A percentile compares a stretch with the other conserved stretches of the same genome.
These are phyloP conservation scores for Mayetiola destructor DNA, from an alignment of 2,888 invertebrate genomes.

Conservation along the genomic window DNA sequence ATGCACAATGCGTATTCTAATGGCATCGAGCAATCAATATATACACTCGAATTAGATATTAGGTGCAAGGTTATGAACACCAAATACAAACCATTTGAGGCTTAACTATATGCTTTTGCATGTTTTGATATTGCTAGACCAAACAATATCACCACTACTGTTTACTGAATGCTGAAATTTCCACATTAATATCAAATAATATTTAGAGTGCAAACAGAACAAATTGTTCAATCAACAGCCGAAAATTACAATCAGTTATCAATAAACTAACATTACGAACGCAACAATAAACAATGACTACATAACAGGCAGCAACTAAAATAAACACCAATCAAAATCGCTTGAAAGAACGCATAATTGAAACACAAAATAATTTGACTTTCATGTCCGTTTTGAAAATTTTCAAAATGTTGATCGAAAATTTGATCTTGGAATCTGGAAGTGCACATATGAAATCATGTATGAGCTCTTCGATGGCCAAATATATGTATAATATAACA, in stretches of 20 bases:
- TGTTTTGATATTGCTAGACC: no score
- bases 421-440: background rate
- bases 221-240: conserved; percentile 1
- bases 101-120: no score
- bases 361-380: background rate
- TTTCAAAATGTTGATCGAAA: background rate
- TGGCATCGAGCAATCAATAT: background rate
- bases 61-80: no score
- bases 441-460: background rate
- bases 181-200: conserved; percentile 2
- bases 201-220: background rate
- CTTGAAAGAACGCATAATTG: background rate
- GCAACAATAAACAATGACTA: no score
- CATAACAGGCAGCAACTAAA: background rate
- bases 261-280: no score
- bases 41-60: no score
- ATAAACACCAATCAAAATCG: background rate
- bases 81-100: no score
- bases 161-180: no score
- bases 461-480: no score
- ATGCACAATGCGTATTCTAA: background rate
- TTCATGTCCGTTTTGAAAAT: no score
- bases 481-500: background rate
- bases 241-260: background rate
- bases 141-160: no score